Evolutionary conservation across 2,888 invertebrate genomes (phyloP), one percentile per base, ranked within the genome.

Genomic region (Callosobruchus maculatus): DNA sequence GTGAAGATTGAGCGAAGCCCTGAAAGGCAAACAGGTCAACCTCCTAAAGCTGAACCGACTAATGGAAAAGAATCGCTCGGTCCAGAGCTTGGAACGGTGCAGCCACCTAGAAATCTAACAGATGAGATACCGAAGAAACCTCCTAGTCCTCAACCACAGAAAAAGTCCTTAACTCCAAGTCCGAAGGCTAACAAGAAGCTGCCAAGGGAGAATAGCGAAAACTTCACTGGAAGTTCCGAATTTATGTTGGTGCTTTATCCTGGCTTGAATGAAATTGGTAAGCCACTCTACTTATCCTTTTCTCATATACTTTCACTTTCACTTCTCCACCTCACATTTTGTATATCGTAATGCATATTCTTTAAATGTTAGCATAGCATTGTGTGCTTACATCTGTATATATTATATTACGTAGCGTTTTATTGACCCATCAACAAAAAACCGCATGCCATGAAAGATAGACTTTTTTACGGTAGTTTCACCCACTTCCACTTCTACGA

Each of bases 191-290:
- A 72, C 20, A 78, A 70, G 71, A 77, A 75, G 9, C 70, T 77
- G 22, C 74, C 76, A 70, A 77, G 76, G 80, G 82, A 85, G 75
- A 87, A 87, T 69, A 87, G 87, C 72, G 89, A 88, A 79, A 89
- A 88, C 72, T 81, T 88, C 70, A 90, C 91, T 72, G 93, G 91
- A 68, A 94, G 94, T 86, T 93, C 93, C 72, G 95, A 95, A 86
- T 93, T 95, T 83, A 94, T 95, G 93, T 88, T 95, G 78, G 93
- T 95, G 72, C 89, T 95, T 22, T 85, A 86, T 79, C 85, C 86
- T 71, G 85, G 85, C 77, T 84, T 82, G 78, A 81, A 82, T 74
- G 80, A 83, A 73, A 81, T 82, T 84, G 85, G 86, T 86, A 80
- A 78, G 78, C 22, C 1, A 18, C 13, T 13, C 13, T 49, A 22